Evolutionary conservation across 1,140 invertebrate genomes (phyloP), one percentile per base, ranked within the genome.

Genomic region (Leptonema lineaticorne): DNA sequence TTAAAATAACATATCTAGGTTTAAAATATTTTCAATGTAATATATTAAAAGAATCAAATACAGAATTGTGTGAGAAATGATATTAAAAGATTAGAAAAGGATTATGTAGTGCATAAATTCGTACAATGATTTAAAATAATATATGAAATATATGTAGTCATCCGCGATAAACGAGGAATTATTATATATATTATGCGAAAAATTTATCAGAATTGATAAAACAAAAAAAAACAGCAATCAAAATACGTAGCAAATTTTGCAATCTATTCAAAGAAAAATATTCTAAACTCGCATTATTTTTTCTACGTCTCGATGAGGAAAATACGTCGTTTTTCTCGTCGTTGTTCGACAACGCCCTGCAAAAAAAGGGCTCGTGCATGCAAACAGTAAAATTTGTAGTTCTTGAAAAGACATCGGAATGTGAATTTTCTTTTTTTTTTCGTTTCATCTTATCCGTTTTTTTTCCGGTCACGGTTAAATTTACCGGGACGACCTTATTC

Each of bases 401-500:
- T 16, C 37, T 45, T 45, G 11, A 45, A 7, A 53, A 53, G 24
- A 53, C 8, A 24, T 22, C 18, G 24, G 50, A 53, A 53, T 53
- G 50, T n/a, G 20, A 26, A n/a, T n/a, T n/a, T n/a, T n/a, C n/a
- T 48, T 24, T 1, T 4, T 53, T 53, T 53, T 53, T 41, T 2
- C 14, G n/a, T n/a, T n/a, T n/a, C n/a, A n/a, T n/a, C n/a, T n/a
- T n/a, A n/a, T n/a, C n/a, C n/a, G n/a, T n/a, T n/a, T n/a, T n/a
- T n/a, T n/a, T n/a, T n/a, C n/a, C n/a, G n/a, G n/a, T n/a, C n/a
- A 20, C 2, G 22, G 22, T 26, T 2, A 22, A 53, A 24, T 26
- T 8, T 14, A 53, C 22, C 50, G 50, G 18, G n/a, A 53, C 50
- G 50, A 53, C 50, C 50, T 53, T 53, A 53, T 53, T 53, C 22